Conservation (phyloP, 2,888 invertebrate species). For the Metallyticus violacea region DNA sequence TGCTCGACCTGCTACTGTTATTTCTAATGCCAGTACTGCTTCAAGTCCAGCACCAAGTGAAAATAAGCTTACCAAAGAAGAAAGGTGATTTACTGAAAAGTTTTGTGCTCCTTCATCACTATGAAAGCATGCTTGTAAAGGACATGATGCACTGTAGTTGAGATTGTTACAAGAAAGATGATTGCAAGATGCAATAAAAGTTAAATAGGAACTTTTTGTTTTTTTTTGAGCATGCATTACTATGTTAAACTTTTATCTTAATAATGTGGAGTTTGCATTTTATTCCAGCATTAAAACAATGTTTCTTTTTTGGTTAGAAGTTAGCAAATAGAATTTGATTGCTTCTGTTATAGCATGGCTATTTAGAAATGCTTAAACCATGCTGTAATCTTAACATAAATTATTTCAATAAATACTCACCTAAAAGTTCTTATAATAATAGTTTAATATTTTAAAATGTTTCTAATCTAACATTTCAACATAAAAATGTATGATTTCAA, state of each 20-base stretch:
- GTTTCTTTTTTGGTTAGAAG: not conserved
- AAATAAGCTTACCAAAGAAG: conserved; percentile 56
- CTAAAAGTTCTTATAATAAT: not conserved
- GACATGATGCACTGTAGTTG: not conserved
- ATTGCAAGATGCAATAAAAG: not conserved
- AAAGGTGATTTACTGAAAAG: conserved; percentile 44
- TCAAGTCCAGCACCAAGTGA: conserved; percentile 55
- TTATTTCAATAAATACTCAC: too few species aligned
- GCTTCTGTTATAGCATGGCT: not conserved
- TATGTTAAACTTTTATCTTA: too few species aligned
- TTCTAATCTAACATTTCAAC: too few species aligned
- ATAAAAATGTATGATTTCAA: too few species aligned
- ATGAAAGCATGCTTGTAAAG: not conserved
- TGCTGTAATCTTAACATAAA: not conserved
- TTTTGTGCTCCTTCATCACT: not conserved
- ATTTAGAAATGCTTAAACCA: not conserved
- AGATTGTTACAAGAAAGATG: not conserved
- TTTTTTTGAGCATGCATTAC: too few species aligned
- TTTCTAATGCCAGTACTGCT: conserved; percentile 60
- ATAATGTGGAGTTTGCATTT: too few species aligned
- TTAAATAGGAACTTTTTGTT: not conserved
- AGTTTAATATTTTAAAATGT: not conserved
- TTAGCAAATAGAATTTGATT: not conserved
- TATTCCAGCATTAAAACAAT: not conserved
- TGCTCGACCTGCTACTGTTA: conserved; percentile 64